These are phyloP conservation scores for Steatornis caripensis DNA, from an alignment of 2,113 vertebrate genomes.

Conservation along the genomic window DNA sequence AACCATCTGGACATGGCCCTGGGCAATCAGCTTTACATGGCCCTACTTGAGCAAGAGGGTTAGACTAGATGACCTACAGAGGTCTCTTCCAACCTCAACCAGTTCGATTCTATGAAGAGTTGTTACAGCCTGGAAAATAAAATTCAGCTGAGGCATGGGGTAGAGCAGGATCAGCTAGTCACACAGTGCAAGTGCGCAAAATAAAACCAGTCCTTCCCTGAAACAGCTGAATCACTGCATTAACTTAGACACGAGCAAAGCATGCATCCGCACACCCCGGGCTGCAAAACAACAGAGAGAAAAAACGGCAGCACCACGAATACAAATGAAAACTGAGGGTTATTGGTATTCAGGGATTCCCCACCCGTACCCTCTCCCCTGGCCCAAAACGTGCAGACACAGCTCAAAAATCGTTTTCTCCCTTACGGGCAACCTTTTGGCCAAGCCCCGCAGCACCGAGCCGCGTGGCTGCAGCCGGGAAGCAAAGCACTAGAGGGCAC, in stretches of 20 bases:
- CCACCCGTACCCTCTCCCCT: neutral
- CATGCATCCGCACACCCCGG: neutral
- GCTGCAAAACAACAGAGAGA: neutral
- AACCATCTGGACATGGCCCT: accelerated
- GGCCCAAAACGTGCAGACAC: neutral
- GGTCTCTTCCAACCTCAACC: neutral
- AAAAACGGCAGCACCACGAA: neutral
- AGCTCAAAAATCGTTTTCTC: neutral
- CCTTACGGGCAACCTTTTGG: accelerated
- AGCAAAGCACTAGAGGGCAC: slow-evolving; percentile 53
- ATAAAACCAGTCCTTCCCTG: neutral
- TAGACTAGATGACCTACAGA: neutral
- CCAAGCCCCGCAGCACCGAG: neutral
- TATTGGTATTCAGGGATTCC: too few relatives aligned
- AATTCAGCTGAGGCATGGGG: neutral
- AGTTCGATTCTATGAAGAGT: neutral
- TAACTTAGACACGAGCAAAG: neutral
- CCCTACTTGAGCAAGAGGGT: neutral
- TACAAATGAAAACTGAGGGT: neutral
- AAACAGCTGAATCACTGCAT: neutral
- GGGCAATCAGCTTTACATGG: neutral
- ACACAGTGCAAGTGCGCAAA: neutral
- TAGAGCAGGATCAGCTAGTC: neutral
- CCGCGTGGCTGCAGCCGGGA: neutral
- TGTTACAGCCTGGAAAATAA: neutral